Percentiles rank a stretch among this genome's conserved stretches.
phyloP scores from a whole-genome alignment of 2,113 vertebrate species.

The Anoura caudifer region DNA sequence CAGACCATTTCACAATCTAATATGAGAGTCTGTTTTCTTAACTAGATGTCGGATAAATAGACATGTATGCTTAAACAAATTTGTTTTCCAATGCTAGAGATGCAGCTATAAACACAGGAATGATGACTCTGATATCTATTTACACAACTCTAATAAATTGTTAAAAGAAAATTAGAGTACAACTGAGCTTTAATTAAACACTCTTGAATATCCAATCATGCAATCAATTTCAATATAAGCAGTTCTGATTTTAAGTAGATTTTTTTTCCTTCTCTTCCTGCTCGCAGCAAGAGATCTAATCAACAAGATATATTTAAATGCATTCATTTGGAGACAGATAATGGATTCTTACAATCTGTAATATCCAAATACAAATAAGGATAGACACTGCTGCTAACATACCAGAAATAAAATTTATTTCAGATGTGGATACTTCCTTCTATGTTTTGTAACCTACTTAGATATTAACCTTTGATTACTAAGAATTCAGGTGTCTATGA shows the following conservation, averaged over 20 bases:
- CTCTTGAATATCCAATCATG: conserved; percentile 41
- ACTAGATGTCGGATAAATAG: neutral
- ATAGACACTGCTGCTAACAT: neutral
- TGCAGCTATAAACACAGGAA: conserved; percentile 41
- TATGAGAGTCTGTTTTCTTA: neutral
- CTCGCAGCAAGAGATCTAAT: conserved; percentile 50
- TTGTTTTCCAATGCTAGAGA: conserved; percentile 41
- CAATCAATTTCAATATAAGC: conserved; percentile 52
- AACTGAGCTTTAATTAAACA: conserved; percentile 64
- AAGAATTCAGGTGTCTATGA: neutral
- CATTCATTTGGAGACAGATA: conserved; percentile 28
- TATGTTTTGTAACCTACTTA: neutral
- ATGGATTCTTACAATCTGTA: neutral
- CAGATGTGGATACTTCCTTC: neutral
- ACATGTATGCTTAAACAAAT: conserved; percentile 13
- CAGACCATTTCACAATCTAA: neutral
- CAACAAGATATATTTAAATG: conserved; percentile 46
- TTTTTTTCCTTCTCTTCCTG: neutral
- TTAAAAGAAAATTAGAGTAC: conserved; percentile 53
- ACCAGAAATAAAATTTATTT: neutral
- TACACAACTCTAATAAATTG: conserved; percentile 43
- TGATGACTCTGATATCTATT: neutral
- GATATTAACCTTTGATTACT: neutral
- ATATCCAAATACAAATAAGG: neutral
- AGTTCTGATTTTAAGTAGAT: conserved; percentile 44